phyloP scores from a whole-genome alignment of 2,113 vertebrate species.

The Psilopogon haemacephalus region DNA sequence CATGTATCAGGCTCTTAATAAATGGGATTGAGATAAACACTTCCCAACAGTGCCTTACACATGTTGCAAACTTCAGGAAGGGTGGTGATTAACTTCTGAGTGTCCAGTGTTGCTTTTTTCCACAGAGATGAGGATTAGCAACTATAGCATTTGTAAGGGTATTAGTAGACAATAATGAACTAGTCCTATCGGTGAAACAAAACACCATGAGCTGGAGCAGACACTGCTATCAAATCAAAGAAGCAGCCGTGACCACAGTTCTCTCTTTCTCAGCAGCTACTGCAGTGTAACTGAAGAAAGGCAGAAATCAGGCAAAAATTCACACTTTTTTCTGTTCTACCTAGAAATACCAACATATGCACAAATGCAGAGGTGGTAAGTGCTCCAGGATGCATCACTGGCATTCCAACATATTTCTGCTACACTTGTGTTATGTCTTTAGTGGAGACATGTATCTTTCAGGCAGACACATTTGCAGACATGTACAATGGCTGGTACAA shows the following conservation, averaged over 20 bases:
- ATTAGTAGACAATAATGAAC: neutral
- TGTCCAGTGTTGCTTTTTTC: neutral
- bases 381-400: neutral
- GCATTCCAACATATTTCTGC: neutral
- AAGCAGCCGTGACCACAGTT: neutral
- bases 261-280: neutral
- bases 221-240: neutral
- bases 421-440: neutral
- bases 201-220: neutral
- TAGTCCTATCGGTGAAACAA: neutral
- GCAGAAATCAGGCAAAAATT: neutral
- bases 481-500: neutral
- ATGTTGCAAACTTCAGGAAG: neutral
- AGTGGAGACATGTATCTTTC: neutral
- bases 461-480: neutral
- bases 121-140: neutral
- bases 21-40: neutral
- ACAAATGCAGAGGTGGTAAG: neutral
- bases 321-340: neutral
- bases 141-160: neutral
- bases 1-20: neutral
- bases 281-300: neutral
- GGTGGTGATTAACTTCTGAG: neutral
- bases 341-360: neutral
- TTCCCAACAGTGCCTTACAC: neutral